Conservation (phyloP, 1,140 invertebrate species). For the Lerema accius region DNA sequence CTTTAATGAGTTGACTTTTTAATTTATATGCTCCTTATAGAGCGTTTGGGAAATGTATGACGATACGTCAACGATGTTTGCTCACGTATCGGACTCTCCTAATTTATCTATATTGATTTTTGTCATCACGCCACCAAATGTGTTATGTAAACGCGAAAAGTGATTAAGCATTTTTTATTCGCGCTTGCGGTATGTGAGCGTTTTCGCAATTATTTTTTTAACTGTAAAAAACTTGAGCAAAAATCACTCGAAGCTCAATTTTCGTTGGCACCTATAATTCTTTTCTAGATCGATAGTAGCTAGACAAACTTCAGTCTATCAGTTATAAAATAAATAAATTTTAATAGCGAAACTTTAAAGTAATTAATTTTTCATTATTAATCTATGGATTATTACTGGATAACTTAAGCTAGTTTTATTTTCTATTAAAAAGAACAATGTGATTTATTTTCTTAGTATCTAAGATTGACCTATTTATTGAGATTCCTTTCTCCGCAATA, state of each 20-base stretch:
- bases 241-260: too few relatives aligned
- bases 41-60: constrained; percentile 44
- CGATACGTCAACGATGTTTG: constrained; percentile 44
- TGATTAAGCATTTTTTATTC: constrained; percentile 42
- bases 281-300: too few relatives aligned
- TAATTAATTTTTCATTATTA: constrained; percentile 7
- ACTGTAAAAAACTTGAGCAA: background rate
- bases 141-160: constrained; percentile 60
- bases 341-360: too few relatives aligned
- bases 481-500: background rate
- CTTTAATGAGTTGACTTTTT: constrained; percentile 79
- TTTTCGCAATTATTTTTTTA: constrained; percentile 31
- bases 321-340: too few relatives aligned
- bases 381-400: too few relatives aligned
- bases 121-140: constrained; percentile 60
- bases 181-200: constrained; percentile 11
- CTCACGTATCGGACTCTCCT: constrained; percentile 43
- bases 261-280: too few relatives aligned
- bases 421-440: background rate
- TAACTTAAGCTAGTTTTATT: background rate
- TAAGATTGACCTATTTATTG: background rate
- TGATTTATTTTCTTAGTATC: background rate
- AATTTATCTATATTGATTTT: constrained; percentile 65
- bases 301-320: too few relatives aligned
- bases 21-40: constrained; percentile 70